Evolutionary conservation across 2,888 invertebrate genomes (phyloP), one percentile per base, ranked within the genome.

Genomic region (Tenthredo distinguenda): DNA sequence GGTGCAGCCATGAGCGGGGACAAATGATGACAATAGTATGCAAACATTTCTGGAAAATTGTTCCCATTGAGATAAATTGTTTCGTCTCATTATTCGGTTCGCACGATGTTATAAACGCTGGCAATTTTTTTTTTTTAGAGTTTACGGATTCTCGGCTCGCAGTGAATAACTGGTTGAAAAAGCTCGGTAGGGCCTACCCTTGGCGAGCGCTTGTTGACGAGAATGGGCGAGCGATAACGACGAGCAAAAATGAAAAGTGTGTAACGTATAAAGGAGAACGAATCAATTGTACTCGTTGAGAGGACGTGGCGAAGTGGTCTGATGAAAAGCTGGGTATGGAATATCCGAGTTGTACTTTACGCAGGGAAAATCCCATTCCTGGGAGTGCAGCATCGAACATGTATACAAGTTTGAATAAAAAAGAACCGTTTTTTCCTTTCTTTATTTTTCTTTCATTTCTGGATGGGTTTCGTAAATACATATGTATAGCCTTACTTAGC

Each of bases 211-310:
- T 79, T 55, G 34, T 55, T 26, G n/a, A 79, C 47, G 55, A 55
- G 55, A 79, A 55, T 55, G 55, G 18, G 50, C 50, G 6, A 40
- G 77, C 77, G 55, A 79, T 79, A 79, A 79, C 55, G 77, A 55
- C 55, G 77, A 79, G 34, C 31, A 12, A 31, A 79, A 79, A 50
- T n/a, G 50, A 79, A 79, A 79, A 79, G 77, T 47, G 55, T 47
- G 71, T 31, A 37, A n/a, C 10, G 55, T 55, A 79, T 47, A 79
- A 79, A 79, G 58, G 55, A 34, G 55, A 26, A 55, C 40, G 37
- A 79, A 79, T 79, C 77, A 55, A 79, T 79, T 79, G 77, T 79
- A 34, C 26, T 79, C 77, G 55, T 79, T 34, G 55, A 31, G 37
- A 18, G 55, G 31, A 21, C 6, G 34, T 26, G 77, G 43, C 31